Base-by-base conservation (phyloP, 2,888 invertebrate genomes). In the Hydrotaea cyrtoneurina region DNA sequence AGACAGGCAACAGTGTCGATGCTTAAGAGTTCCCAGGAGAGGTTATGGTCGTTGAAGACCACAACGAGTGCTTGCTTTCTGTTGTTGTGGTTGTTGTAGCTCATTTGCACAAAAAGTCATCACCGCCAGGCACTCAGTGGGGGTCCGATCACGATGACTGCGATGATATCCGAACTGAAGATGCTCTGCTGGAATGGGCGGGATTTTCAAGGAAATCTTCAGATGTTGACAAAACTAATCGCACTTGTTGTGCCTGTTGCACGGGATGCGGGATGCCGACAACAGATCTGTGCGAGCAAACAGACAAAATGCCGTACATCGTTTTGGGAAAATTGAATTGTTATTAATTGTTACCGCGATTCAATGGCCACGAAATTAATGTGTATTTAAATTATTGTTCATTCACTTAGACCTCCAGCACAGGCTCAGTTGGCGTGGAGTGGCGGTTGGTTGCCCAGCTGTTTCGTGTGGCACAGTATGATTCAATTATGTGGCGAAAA, bases 141-240 rank as follows among this genome's bases (percentile, higher is more conserved):
- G 73, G 31, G 31, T 2, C 3, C 57, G 26, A 31, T 15, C 17
- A 59, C 5, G 55, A 59, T 66, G 50, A 26, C 15, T 17, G 15
- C 23, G 17, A 53, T 50, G 53, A 53, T 31, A 50, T 71, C 10
- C 26, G 11, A 17, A n/a, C n/a, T n/a, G 7, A 13, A 43, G 13
- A 50, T 50, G 15, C 50, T 50, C n/a, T 43, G 19, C 59, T 15
- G 57, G 4, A 11, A 23, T 21, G 57, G 57, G 57, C 57, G 57
- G 19, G 57, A 26, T 53, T 66, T 83, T 77, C 73, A 23, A 39
- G 11, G 77, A 83, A 83, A 74, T 74, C 83, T 77, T 83, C 26
- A 69, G 57, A 73, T 74, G 73, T 66, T 83, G 76, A 79, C 79
- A 76, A 50, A 59, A 21, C 26, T 15, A 57, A 59, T 72, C 26